Conservation (phyloP, 2,888 invertebrate species). For the Lasioglossum calceatum region DNA sequence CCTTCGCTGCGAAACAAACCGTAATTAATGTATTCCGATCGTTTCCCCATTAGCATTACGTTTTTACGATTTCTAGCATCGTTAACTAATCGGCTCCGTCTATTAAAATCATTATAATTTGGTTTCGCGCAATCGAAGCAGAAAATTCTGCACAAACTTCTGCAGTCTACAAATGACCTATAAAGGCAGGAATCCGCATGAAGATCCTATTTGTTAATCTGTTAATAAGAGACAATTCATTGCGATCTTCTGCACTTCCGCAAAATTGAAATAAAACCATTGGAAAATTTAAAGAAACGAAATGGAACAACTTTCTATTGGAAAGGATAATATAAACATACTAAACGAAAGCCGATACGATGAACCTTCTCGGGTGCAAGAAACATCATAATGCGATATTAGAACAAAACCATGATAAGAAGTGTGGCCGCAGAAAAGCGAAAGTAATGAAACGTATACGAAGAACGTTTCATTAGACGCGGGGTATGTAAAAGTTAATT, state of each 20-base stretch:
- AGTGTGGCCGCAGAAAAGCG: not conserved
- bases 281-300: not conserved
- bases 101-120: not conserved
- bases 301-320: not conserved
- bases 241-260: not conserved
- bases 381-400: not conserved
- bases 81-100: not conserved
- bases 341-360: not conserved
- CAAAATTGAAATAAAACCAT: not conserved
- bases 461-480: not conserved
- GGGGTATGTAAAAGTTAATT: not conserved
- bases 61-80: not conserved
- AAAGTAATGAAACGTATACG: not conserved
- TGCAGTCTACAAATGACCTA: not conserved
- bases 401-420: not conserved
- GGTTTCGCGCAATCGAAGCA: not conserved
- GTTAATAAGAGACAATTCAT: not conserved
- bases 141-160: not conserved
- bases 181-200: not conserved
- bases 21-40: not conserved
- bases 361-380: not conserved
- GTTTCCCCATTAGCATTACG: not conserved
- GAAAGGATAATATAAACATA: not conserved
- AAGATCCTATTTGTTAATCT: not conserved
- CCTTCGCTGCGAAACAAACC: not conserved